Evolutionary conservation across 2,888 invertebrate genomes (phyloP).

Genomic region (Tromatobia lineatoria): DNA sequence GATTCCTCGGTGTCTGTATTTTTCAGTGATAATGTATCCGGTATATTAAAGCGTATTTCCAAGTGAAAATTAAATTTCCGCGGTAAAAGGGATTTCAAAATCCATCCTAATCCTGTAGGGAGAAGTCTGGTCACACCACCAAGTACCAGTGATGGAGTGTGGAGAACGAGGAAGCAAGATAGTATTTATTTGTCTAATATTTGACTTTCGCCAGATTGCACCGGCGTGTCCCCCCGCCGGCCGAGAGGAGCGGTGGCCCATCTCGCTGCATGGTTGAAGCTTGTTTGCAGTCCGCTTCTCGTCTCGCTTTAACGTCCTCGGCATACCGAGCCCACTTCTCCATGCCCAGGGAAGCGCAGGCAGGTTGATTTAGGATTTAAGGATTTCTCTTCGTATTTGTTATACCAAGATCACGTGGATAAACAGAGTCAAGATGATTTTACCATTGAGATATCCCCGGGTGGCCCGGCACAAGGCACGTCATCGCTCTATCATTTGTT

Average conservation of each 20-base stretch:
- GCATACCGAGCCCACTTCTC: constrained; percentile 33
- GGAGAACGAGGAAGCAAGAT: constrained; percentile 15
- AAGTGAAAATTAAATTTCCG: background rate
- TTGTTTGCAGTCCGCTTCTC: constrained; percentile 80
- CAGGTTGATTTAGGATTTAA: constrained; percentile 85
- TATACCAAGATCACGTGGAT: constrained; percentile 82
- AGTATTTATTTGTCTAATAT: constrained; percentile 82
- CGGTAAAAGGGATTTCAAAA: constrained; percentile 1
- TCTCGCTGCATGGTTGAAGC: constrained; percentile 64
- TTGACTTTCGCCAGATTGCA: constrained; percentile 82
- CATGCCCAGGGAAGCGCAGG: constrained; percentile 34
- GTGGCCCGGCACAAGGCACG: constrained; percentile 68
- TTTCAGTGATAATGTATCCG: constrained; percentile 23
- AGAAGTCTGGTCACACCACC: constrained; percentile 13
- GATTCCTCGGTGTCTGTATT: too few relatives aligned
- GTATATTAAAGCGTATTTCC: constrained; percentile 17
- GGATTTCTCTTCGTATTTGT: constrained; percentile 81
- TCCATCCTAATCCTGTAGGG: constrained; percentile 38
- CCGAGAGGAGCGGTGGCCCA: constrained; percentile 36
- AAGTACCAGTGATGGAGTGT: constrained; percentile 16
- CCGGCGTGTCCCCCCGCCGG: constrained; percentile 40
- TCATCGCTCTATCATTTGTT: background rate
- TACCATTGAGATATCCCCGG: constrained; percentile 76
- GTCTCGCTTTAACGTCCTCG: constrained; percentile 40
- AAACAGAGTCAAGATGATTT: constrained; percentile 82